Evolutionary conservation across 2,113 vertebrate species (phyloP).

Genomic region (Protomyctophum bolini): DNA sequence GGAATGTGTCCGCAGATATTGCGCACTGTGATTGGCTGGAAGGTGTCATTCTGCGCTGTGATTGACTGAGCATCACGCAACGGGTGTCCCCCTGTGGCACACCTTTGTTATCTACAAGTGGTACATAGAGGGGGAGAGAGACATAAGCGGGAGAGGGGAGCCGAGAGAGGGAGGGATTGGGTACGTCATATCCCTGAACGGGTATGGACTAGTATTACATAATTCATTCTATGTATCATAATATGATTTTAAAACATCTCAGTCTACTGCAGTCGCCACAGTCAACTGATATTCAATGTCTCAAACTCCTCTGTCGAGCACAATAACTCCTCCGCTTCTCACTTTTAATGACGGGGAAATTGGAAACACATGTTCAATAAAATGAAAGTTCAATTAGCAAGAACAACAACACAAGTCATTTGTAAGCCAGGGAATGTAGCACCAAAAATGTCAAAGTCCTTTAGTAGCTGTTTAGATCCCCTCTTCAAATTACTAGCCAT

Average conservation of each 20-base stretch:
- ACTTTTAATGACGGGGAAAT: slow-evolving; percentile 54
- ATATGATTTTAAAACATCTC: not conserved
- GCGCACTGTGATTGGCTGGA: no score
- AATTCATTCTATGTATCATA: not conserved
- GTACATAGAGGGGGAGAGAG: no score
- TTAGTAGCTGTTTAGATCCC: slow-evolving; percentile 10
- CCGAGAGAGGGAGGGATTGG: no score
- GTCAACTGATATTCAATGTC: slow-evolving; percentile 25
- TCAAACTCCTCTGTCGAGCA: slow-evolving; percentile 38
- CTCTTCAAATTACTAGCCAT: slow-evolving; percentile 4
- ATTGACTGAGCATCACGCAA: no score
- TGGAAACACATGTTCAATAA: slow-evolving; percentile 68
- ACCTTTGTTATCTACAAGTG: no score
- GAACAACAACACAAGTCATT: slow-evolving; percentile 62
- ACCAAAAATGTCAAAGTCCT: slow-evolving; percentile 37
- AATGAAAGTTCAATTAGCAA: slow-evolving; percentile 63
- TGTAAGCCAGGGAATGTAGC: slow-evolving; percentile 56
- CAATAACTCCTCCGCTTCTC: slow-evolving; percentile 53
- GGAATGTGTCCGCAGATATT: no score
- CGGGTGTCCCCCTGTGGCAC: no score
- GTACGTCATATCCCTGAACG: no score
- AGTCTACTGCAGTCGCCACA: not conserved
- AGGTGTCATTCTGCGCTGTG: no score
- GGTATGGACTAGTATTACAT: no score
- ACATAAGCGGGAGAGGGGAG: no score